Conservation (phyloP, 2,113 vertebrate genomes). For the Sciurus niger region DNA sequence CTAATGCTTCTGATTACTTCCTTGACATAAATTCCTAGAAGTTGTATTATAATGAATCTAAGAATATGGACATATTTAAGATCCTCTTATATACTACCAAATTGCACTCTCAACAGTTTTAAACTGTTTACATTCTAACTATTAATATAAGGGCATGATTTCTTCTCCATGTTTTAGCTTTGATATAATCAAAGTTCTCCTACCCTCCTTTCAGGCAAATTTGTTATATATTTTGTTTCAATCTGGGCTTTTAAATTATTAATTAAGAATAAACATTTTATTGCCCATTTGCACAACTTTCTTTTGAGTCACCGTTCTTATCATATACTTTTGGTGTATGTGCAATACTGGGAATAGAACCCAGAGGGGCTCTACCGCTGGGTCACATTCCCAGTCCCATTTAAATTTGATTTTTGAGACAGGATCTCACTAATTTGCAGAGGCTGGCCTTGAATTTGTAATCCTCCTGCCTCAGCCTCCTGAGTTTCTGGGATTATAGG, state of each 20-base stretch:
- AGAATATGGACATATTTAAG: background rate
- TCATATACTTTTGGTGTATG: background rate
- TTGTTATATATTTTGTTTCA: background rate
- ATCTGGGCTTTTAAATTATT: background rate
- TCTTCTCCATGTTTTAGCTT: background rate
- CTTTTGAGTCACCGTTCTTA: background rate
- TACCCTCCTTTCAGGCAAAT: background rate
- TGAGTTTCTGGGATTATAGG: too few species aligned
- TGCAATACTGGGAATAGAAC: too few species aligned
- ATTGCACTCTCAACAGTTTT: background rate
- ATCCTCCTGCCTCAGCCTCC: too few species aligned
- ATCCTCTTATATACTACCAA: background rate
- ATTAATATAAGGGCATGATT: background rate
- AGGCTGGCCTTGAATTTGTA: too few species aligned
- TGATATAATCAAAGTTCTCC: background rate
- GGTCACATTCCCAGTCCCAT: too few species aligned
- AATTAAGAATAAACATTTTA: constrained; percentile 6
- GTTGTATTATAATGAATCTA: background rate
- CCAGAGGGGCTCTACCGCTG: too few species aligned
- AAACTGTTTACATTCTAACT: background rate
- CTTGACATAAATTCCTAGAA: constrained; percentile 35
- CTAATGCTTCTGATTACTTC: constrained; percentile 21
- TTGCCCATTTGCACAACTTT: background rate
- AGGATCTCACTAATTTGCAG: too few species aligned
- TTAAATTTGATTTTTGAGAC: too few species aligned